phyloP scores from a whole-genome alignment of 2,113 vertebrate species.

The Piprites chloris region DNA sequence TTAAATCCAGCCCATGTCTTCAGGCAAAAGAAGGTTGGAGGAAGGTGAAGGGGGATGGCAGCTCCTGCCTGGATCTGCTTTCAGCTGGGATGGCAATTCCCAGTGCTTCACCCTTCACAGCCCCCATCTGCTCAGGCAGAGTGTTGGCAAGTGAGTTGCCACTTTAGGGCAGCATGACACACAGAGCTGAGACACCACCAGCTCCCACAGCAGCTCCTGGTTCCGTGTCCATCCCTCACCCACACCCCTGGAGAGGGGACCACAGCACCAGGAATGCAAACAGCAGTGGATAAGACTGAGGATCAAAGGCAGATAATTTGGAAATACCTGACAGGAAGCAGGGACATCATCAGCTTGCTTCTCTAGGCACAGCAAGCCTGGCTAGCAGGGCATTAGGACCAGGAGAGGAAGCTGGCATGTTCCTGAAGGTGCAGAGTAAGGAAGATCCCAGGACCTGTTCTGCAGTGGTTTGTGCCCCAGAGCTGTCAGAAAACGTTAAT shows the following conservation, averaged over 20 bases:
- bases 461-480: not conserved
- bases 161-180: not conserved
- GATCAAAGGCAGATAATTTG: not conserved
- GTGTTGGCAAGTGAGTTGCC: not conserved
- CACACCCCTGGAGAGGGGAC: fast-evolving
- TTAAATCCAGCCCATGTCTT: not conserved
- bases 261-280: not conserved
- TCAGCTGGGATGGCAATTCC: not conserved
- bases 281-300: not conserved
- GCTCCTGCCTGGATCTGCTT: not conserved
- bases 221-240: not conserved
- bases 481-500: not conserved
- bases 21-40: not conserved
- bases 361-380: not conserved
- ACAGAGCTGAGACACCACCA: not conserved
- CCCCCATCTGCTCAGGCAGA: not conserved
- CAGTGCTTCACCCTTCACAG: not conserved
- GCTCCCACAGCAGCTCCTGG: not conserved
- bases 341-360: not conserved
- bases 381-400: fast-evolving
- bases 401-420: not conserved
- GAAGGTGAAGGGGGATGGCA: not conserved
- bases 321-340: not conserved
- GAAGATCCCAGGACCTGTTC: not conserved
- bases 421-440: not conserved